phyloP scores from a whole-genome alignment of 2,797 vertebrate genomes.

The Myotis vivesi region DNA sequence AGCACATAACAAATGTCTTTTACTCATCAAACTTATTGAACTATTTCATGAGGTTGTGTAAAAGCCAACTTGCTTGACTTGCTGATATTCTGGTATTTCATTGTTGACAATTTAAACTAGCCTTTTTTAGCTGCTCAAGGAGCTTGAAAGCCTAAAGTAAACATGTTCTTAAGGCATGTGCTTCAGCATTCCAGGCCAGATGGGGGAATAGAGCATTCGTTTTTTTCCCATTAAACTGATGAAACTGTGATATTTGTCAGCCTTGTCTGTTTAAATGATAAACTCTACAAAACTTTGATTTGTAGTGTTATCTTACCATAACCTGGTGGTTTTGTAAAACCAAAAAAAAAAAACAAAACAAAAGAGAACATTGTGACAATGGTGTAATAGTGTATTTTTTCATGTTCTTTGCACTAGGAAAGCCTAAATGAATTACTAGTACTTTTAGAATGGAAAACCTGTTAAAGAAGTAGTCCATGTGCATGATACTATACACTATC shows the following conservation, averaged over 20 bases:
- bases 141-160: not conserved
- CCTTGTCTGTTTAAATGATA: not conserved
- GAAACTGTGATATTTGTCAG: not conserved
- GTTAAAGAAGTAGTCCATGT: not conserved
- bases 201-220: not conserved
- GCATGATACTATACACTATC: not conserved
- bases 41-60: not conserved
- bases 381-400: not conserved
- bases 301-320: not conserved
- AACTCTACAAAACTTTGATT: not conserved
- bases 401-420: not conserved
- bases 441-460: not conserved
- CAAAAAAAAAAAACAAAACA: not conserved
- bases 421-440: not conserved
- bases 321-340: not conserved
- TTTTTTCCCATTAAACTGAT: not conserved
- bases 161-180: not conserved
- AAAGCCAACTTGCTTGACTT: not conserved
- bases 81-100: not conserved
- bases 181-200: not conserved
- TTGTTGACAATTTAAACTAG: not conserved
- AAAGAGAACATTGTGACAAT: not conserved
- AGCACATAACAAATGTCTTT: not conserved
- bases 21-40: not conserved
- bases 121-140: not conserved